Base-by-base conservation (phyloP, 2,888 invertebrate species). In the Lochmaea capreae region DNA sequence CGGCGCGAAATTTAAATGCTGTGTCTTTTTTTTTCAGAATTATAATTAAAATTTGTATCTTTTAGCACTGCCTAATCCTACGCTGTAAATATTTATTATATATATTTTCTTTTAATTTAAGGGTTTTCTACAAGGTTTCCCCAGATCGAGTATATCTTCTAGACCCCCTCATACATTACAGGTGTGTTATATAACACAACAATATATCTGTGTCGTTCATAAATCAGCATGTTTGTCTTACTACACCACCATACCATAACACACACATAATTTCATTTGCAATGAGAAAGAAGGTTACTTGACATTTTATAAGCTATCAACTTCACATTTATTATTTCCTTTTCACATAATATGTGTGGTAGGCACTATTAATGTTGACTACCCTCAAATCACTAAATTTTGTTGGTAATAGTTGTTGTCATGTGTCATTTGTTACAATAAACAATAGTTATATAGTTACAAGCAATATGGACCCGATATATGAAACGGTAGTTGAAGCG, bases 101-200 rank as follows among this genome's bases (percentile, higher is more conserved):
- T 18, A 3, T 54, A 22, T 73, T 74, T 67, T 78, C 77, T 74
- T 69, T 76, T 49, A 65, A 71, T 83, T 81, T 67, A 84, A 89
- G 89, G 89, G 88, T 75, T 87, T 89, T 81, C 87, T 89, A 75
- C 89, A 88, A 84, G 87, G 87, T 77, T 87, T 88, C 83, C 84
- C 88, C 73, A 85, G 88, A 78, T 87, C 88, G 78, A 86, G 86
- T 82, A 82, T 88, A 74, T 83, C 87, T 77, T 81, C 85, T 79
- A 87, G 88, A 83, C 86, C 87, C 76, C 86, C 88, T 65, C 89
- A 88, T 83, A 87, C 88, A 70, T 87, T 88, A 80, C 89, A 89
- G 89, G 89, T 89, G 86, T 84, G 86, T 86, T 81, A 65, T 63
- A 14, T 52, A 76, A 77, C 72, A 63, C 71, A 62, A 75, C 61